A percentile compares a stretch with the other conserved stretches of the same genome.
phyloP scores from a whole-genome alignment of 1,140 invertebrate genomes.

The Ganaspis sp. region DNA sequence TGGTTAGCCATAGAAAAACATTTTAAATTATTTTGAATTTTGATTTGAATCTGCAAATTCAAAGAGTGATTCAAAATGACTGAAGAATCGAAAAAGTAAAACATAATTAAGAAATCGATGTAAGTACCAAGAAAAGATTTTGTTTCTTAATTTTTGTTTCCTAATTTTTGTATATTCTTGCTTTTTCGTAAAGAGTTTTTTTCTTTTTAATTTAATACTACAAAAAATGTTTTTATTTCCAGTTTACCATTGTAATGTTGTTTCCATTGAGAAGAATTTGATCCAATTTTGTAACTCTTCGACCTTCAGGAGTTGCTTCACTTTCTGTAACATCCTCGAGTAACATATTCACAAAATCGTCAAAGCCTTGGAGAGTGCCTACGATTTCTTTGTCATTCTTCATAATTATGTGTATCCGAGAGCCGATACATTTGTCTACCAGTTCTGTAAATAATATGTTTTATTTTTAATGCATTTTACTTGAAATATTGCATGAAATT shows the following conservation, averaged over 20 bases:
- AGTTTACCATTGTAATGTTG: slow-evolving; percentile 96
- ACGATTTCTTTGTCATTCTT: slow-evolving; percentile 99
- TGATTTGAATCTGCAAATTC: slow-evolving; percentile 40
- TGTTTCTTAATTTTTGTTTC: too few relatives aligned
- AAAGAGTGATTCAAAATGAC: too few relatives aligned
- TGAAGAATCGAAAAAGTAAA: too few relatives aligned
- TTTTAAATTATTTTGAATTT: too few relatives aligned
- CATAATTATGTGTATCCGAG: slow-evolving; percentile 99
- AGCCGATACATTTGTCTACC: slow-evolving; percentile 99
- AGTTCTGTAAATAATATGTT: slow-evolving; percentile 83
- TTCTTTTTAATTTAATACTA: slow-evolving; percentile 25
- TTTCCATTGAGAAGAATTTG: slow-evolving; percentile 99
- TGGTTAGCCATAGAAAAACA: too few relatives aligned
- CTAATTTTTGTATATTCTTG: too few relatives aligned
- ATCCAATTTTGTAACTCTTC: slow-evolving; percentile 97
- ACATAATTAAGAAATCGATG: too few relatives aligned
- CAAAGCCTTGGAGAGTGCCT: slow-evolving; percentile 97
- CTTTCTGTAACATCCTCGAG: slow-evolving; percentile 95
- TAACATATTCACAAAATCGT: slow-evolving; percentile 99
- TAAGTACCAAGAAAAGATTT: too few relatives aligned
- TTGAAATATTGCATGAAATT: slow-evolving; percentile 32
- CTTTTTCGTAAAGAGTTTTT: slow-evolving; percentile 34
- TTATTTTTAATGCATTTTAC: slow-evolving; percentile 29
- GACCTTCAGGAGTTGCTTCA: slow-evolving; percentile 97
- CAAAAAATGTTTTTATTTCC: slow-evolving; percentile 34